Evolutionary conservation across 37 sponge, comb jelly and placozoan genomes (phyloP), one percentile per base, ranked within the genome.

Genomic region (Cliona cf. orientalis): DNA sequence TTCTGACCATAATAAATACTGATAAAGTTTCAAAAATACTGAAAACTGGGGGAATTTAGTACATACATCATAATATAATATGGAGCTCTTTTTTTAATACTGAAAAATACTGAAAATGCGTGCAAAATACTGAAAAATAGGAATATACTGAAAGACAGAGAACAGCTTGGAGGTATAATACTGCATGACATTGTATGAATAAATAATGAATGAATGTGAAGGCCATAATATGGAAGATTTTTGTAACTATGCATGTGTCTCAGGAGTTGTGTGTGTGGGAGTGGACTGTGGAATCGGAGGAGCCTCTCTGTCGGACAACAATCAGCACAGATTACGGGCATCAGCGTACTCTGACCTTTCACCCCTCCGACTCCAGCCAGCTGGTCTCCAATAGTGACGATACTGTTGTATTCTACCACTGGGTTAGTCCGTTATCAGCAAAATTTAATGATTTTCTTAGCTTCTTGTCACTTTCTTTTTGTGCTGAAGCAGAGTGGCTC

Each of bases 361-460:
- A 84, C 75, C 85, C 73, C 22, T 68, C 72, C 37, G 93, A 97
- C 42, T 34, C 69, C 19, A 44, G 61, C 21, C 93, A 87, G 68
- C 74, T 97, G 11, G 71, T 92, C 38, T 81, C 80, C 62, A 97
- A 77, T 65, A 85, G 93, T 68, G 84, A 88, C 3, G 92, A 90
- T 45, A 84, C 87, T 44, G 98, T 94, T 5, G 79, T 92, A 28
- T 97, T 97, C 72, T 97, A 91, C 79, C 32, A 56, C 49, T 97
- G 92, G 92, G 98, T 94, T 68, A 71, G 84, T 28, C 21, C 46
- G 23, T 0, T 64, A 49, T 25, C 2, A 53, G 9, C 26, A 71
- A 39, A 42, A 19, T 11, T 4, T 40, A 3, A 33, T 3, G 3
- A n/a, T 38, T 71, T 4, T 71, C 2, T 49, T 26, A 29, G 3